Percentiles rank a stretch among this genome's conserved stretches.
Conservation (phyloP, 2,797 vertebrate genomes). For the Xiphophorus birchmanni region DNA sequence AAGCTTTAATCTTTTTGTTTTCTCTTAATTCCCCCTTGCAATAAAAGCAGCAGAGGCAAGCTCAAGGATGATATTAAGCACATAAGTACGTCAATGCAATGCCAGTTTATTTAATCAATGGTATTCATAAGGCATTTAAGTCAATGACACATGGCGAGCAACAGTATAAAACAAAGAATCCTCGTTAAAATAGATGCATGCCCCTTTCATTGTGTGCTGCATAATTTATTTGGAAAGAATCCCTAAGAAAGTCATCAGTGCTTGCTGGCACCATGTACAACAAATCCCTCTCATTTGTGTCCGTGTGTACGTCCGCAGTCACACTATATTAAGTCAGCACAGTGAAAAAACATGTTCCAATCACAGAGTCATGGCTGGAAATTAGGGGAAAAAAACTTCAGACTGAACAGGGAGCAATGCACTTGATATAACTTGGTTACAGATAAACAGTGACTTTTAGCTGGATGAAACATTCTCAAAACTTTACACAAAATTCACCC, state of each 20-base stretch:
- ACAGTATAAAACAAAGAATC: constrained; percentile 81
- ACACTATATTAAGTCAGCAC: constrained; percentile 24
- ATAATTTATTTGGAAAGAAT: constrained; percentile 77
- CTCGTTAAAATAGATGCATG: constrained; percentile 79
- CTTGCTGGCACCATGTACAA: constrained; percentile 46
- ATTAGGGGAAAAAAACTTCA: background rate
- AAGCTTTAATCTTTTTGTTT: constrained; percentile 59
- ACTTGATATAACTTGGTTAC: background rate
- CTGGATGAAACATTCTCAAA: background rate
- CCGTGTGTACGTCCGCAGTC: constrained; percentile 26
- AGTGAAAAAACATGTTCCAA: constrained; percentile 5
- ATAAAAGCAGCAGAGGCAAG: constrained; percentile 78
- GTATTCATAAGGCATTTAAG: constrained; percentile 85
- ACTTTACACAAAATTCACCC: background rate
- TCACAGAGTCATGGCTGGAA: background rate
- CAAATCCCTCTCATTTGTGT: constrained; percentile 51
- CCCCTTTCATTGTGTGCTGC: constrained; percentile 78
- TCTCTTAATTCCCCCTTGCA: constrained; percentile 70
- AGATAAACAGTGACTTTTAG: background rate
- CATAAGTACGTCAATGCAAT: constrained; percentile 77
- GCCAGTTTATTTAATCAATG: constrained; percentile 83
- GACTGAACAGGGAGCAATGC: background rate
- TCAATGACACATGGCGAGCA: constrained; percentile 80
- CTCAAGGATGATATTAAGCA: constrained; percentile 80
- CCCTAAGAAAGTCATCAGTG: constrained; percentile 71